Base-by-base conservation (phyloP, 1,140 invertebrate genomes). In the Drosophila rufa region DNA sequence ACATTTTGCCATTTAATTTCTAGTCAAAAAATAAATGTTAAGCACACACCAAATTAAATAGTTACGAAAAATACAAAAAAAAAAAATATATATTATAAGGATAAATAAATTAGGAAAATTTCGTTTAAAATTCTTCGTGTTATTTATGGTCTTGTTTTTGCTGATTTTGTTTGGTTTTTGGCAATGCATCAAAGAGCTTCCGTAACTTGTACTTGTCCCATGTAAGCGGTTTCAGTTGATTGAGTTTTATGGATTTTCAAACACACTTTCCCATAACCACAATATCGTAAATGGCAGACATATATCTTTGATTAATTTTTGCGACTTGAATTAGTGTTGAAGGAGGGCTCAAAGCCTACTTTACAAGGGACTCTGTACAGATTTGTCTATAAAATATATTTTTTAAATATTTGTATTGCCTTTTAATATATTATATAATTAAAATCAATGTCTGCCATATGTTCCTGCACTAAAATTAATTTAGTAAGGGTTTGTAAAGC, bases 1-100 rank as follows among this genome's bases (percentile, higher is more conserved):
- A 65, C 70, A 75, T 75, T 75, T 77, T 77, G 48, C 48, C 74
- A 77, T 80, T 80, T 80, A 80, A 75, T 80, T 79, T 78, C 53
- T 55, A 79, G 55, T 79, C 75, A 80, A 79, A 79, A 62, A 79
- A 62, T 45, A 33, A 62, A 50, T 47, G 15, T 33, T 33, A 48
- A n/a, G 38, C 42, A 42, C 15, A 55, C 42, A 42, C 19, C 15
- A 55, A 70, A 47, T 95, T 70, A 47, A 64, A 75, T 64, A 47
- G 48, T 70, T 74, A 30, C 25, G 11, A 55, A 43, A 56, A 27
- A 30, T 25, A 70, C 9, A 40, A 15, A 15, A 47, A 36, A 43
- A 58, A n/a, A 27, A 42, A 40, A 59, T 17, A 22, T 42, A 25
- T 12, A 67, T 17, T 36, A 11, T 19, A 7, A 30, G 19, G 36